phyloP scores from a whole-genome alignment of 2,797 vertebrate species.

The Glyptemys insculpta region DNA sequence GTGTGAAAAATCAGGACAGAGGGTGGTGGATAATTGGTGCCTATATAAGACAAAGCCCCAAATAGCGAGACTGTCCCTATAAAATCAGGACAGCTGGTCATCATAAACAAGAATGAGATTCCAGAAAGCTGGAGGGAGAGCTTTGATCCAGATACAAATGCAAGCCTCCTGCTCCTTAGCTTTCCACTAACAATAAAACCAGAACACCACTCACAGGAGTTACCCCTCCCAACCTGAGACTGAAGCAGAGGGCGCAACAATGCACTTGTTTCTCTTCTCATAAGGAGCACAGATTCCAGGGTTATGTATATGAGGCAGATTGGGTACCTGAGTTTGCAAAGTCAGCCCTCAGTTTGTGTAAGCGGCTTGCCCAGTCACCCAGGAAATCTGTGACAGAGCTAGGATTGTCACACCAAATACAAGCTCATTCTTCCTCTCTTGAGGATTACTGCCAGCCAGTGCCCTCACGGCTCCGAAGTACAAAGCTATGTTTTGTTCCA shows the following conservation, averaged over 20 bases:
- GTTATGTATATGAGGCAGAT: not conserved
- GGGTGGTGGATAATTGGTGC: too few relatives aligned
- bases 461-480: fast-evolving
- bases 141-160: not conserved
- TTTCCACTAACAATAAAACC: not conserved
- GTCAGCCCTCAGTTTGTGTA: not conserved
- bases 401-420: not conserved
- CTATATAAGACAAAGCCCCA: too few relatives aligned
- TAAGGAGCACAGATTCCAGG: not conserved
- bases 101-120: not conserved
- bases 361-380: not conserved
- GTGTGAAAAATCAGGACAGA: too few relatives aligned
- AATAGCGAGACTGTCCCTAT: too few relatives aligned
- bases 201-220: not conserved
- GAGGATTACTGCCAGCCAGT: not conserved
- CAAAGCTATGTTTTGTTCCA: not conserved
- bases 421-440: not conserved
- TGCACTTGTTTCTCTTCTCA: not conserved
- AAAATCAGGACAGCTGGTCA: too few relatives aligned
- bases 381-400: not conserved
- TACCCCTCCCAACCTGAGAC: not conserved
- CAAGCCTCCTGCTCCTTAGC: not conserved
- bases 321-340: not conserved
- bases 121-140: not conserved
- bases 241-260: not conserved